phyloP scores from a whole-genome alignment of 2,113 vertebrate species.

The Melanotaenia duboulayi region DNA sequence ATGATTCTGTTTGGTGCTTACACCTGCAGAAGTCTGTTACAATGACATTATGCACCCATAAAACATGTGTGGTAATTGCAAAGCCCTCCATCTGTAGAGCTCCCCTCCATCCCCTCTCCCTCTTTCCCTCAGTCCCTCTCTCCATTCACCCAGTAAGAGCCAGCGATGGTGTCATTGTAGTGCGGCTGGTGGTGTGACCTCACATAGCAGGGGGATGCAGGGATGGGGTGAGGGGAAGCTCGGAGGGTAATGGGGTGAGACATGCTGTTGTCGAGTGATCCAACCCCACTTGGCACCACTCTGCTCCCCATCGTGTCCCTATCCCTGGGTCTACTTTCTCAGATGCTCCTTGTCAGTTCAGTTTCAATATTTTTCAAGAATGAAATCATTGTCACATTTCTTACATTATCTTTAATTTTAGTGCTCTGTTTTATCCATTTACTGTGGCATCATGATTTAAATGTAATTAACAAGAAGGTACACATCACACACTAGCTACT shows the following conservation, averaged over 20 bases:
- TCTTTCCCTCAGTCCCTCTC: constrained; percentile 20
- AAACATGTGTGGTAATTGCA: constrained; percentile 78
- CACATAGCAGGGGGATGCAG: constrained; percentile 28
- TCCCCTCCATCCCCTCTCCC: constrained; percentile 35
- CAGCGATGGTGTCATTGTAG: constrained; percentile 68
- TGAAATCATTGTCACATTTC: constrained; percentile 15
- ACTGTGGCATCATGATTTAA: background rate
- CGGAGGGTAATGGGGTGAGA: constrained; percentile 77
- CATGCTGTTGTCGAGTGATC: constrained; percentile 74
- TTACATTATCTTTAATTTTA: constrained; percentile 3
- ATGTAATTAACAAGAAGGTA: background rate
- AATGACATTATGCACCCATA: constrained; percentile 52
- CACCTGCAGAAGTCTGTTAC: constrained; percentile 33
- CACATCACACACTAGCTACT: background rate
- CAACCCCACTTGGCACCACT: constrained; percentile 82
- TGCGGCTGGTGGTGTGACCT: constrained; percentile 70
- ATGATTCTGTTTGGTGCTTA: constrained; percentile 29
- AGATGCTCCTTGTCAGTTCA: constrained; percentile 24
- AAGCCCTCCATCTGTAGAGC: constrained; percentile 77
- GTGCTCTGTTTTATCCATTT: background rate
- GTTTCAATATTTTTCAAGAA: constrained; percentile 24
- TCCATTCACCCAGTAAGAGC: constrained; percentile 54
- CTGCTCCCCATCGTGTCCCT: constrained; percentile 49
- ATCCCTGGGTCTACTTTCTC: constrained; percentile 34
- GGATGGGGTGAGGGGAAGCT: constrained; percentile 39